Conservation (phyloP, 2,113 vertebrate genomes). For the Calyptommatus sinebrachiatus region DNA sequence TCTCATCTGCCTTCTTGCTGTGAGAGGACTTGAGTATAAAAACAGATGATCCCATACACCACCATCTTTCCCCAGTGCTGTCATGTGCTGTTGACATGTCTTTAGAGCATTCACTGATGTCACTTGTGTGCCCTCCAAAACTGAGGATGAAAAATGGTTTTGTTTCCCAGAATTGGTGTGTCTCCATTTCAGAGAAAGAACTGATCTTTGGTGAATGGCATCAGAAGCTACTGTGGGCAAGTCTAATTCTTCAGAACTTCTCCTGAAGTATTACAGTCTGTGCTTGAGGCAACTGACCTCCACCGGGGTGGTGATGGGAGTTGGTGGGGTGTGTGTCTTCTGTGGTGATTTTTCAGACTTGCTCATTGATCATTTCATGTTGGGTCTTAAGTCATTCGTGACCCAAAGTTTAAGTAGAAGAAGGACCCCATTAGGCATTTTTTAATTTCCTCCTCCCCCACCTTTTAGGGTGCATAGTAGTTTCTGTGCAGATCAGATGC, state of each 20-base stretch:
- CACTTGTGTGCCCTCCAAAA: not conserved
- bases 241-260: conserved; percentile 15
- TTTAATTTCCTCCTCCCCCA: not conserved
- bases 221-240: conserved; percentile 11
- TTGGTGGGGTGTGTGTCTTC: not conserved
- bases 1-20: not conserved
- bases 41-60: not conserved
- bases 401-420: conserved; percentile 25
- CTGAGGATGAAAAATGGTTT: conserved; percentile 14
- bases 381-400: conserved; percentile 6
- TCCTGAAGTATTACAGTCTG: conserved; percentile 8
- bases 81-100: not conserved
- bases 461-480: not conserved
- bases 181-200: conserved; percentile 27
- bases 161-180: conserved; percentile 8
- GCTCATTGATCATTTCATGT: conserved; percentile 4
- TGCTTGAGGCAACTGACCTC: not conserved
- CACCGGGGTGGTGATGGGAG: not conserved
- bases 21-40: conserved; percentile 19
- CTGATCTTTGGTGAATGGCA: conserved; percentile 18
- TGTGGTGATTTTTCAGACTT: conserved; percentile 2
- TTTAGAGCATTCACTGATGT: not conserved
- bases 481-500: conserved; percentile 10
- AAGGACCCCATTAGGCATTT: conserved; percentile 22
- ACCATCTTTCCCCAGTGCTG: not conserved